phyloP scores from a whole-genome alignment of 2,888 invertebrate genomes.

The Drosophila antonietae region DNA sequence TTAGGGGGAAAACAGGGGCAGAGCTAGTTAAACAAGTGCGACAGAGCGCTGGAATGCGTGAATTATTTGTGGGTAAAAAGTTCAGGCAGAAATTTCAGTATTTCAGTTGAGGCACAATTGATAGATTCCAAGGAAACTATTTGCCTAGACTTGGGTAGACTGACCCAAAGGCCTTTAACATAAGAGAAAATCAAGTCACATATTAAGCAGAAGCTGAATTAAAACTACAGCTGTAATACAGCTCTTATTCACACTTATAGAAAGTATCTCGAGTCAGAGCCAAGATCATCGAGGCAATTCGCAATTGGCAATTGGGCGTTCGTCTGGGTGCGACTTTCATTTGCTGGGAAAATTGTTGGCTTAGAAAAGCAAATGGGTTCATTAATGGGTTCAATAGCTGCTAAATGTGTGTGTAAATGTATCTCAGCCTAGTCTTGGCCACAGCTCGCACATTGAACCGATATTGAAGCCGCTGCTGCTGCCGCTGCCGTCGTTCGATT shows the following conservation, averaged over 20 bases:
- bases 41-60: constrained; percentile 12
- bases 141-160: neutral
- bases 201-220: neutral
- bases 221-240: neutral
- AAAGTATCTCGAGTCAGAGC: neutral
- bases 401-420: constrained; percentile 64
- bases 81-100: neutral
- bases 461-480: constrained; percentile 33
- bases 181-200: neutral
- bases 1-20: constrained; percentile 1
- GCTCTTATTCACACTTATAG: neutral
- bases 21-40: constrained; percentile 6
- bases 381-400: constrained; percentile 79
- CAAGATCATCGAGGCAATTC: neutral
- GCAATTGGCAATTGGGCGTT: constrained; percentile 11
- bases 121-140: neutral
- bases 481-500: constrained; percentile 51
- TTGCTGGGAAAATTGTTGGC: constrained; percentile 42
- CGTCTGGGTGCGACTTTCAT: constrained; percentile 49
- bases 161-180: neutral
- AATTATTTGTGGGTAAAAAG: constrained; percentile 6
- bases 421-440: constrained; percentile 11
- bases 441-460: constrained; percentile 56
- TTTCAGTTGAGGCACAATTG: neutral
- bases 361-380: constrained; percentile 55